These are phyloP conservation scores for Eucera pruinosa DNA, from an alignment of 2,888 invertebrate genomes.

Conservation along the genomic window DNA sequence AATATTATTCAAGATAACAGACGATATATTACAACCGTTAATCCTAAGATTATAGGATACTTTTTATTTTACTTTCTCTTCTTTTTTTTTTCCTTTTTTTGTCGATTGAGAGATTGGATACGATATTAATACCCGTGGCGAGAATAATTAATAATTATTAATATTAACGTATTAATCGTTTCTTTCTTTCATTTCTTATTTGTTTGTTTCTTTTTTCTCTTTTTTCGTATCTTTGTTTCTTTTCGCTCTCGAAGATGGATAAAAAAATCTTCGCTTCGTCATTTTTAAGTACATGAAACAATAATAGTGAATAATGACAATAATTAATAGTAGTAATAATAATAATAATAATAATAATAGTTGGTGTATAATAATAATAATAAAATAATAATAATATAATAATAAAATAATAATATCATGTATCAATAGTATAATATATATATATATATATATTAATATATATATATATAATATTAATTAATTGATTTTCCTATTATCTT, in stretches of 20 bases:
- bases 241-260: slow-evolving; percentile 17
- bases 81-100: no score
- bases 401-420: slow-evolving; percentile 76
- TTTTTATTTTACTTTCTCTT: no score
- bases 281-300: slow-evolving; percentile 78
- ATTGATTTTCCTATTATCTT: slow-evolving; percentile 72
- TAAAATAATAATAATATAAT: slow-evolving; percentile 71
- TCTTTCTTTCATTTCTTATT: background rate
- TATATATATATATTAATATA: no score
- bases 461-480: no score
- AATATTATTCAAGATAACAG: slow-evolving; percentile 82
- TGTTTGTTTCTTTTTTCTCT: no score
- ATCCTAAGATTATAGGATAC: slow-evolving; percentile 72
- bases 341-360: slow-evolving; percentile 76
- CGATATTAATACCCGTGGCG: slow-evolving; percentile 34
- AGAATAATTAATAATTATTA: no score
- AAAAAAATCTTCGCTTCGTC: slow-evolving; percentile 60
- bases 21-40: slow-evolving; percentile 81
- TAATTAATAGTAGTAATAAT: slow-evolving; percentile 69
- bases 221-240: no score
- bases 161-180: slow-evolving; percentile 35
- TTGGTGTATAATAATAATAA: slow-evolving; percentile 57
- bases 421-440: slow-evolving; percentile 68
- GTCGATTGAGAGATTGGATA: no score
- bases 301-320: slow-evolving; percentile 74